Evolutionary conservation across 2,888 invertebrate species (phyloP).

Genomic region (Hedya salicella): DNA sequence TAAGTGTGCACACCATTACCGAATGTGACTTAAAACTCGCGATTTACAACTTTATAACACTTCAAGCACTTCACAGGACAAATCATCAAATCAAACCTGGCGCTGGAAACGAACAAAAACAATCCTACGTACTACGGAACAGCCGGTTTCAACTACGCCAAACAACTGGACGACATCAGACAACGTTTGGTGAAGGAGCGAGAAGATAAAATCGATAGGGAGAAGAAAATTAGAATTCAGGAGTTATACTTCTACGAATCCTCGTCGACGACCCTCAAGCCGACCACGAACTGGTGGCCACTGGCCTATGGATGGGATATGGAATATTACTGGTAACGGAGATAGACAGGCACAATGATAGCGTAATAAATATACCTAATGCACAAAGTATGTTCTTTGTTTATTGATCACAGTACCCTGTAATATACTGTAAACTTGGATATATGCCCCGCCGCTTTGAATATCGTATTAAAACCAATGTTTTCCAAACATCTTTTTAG

Average conservation of each 20-base stretch:
- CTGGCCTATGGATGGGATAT: conserved; percentile 7
- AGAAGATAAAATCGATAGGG: not conserved
- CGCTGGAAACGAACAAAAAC: fast-evolving
- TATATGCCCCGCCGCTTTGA: no score
- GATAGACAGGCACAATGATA: not conserved
- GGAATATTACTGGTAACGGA: conserved; percentile 11
- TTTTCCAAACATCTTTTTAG: no score
- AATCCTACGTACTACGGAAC: not conserved
- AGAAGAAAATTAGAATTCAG: not conserved
- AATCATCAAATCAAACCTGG: not conserved
- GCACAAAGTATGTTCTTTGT: no score
- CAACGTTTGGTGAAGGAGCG: not conserved
- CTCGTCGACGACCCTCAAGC: not conserved
- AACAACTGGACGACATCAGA: not conserved
- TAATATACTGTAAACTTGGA: no score
- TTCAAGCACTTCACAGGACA: conserved; percentile 11
- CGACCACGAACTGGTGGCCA: conserved; percentile 7
- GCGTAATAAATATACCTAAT: no score
- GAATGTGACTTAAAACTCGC: no score
- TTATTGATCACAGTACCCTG: no score
- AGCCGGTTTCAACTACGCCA: not conserved
- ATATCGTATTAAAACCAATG: no score
- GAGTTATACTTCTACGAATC: no score
- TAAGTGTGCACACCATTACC: no score
- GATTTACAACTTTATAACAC: not conserved